Evolutionary conservation across 2,113 vertebrate species (phyloP).

Genomic region (Gambusia holbrooki): DNA sequence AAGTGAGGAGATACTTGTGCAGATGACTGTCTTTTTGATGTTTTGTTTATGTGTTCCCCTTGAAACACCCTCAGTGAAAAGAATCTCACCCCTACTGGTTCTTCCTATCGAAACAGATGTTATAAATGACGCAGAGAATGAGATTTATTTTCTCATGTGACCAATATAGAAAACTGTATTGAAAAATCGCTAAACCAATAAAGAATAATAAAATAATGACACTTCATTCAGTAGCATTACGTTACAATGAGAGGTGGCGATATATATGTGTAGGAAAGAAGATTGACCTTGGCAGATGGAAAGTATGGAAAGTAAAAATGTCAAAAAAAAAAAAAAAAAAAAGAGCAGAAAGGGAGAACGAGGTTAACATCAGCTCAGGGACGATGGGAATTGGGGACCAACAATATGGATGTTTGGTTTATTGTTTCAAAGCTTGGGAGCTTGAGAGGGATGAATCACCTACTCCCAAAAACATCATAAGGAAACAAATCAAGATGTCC

Average conservation of each 20-base stretch:
- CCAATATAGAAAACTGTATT: constrained; percentile 12
- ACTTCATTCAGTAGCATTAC: constrained; percentile 6
- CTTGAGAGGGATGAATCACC: constrained; percentile 8
- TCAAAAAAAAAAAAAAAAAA: background rate
- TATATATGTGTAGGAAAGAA: constrained; percentile 42
- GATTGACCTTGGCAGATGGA: constrained; percentile 22
- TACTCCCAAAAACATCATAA: constrained; percentile 24
- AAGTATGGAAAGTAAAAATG: constrained; percentile 10
- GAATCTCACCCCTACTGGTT: constrained; percentile 16
- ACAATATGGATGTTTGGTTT: constrained; percentile 10
- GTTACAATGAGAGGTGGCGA: constrained; percentile 14
- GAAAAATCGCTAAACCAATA: constrained; percentile 27
- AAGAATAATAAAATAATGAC: constrained; percentile 21
- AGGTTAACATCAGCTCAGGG: constrained; percentile 42
- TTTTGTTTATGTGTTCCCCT: constrained; percentile 31
- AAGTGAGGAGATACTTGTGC: constrained; percentile 6
- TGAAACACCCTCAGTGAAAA: constrained; percentile 10
- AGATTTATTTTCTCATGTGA: constrained; percentile 12
- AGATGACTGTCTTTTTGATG: constrained; percentile 18
- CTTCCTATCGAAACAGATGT: constrained; percentile 36
- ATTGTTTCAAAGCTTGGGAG: constrained; percentile 47
- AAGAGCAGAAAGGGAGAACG: constrained; percentile 6
- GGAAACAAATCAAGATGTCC: constrained; percentile 1
- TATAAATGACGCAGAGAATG: constrained; percentile 21
- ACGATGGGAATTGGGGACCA: constrained; percentile 37